Percentiles rank a stretch among this genome's conserved stretches.
phyloP scores from a whole-genome alignment of 2,113 vertebrate genomes.

The Mus musculus region DNA sequence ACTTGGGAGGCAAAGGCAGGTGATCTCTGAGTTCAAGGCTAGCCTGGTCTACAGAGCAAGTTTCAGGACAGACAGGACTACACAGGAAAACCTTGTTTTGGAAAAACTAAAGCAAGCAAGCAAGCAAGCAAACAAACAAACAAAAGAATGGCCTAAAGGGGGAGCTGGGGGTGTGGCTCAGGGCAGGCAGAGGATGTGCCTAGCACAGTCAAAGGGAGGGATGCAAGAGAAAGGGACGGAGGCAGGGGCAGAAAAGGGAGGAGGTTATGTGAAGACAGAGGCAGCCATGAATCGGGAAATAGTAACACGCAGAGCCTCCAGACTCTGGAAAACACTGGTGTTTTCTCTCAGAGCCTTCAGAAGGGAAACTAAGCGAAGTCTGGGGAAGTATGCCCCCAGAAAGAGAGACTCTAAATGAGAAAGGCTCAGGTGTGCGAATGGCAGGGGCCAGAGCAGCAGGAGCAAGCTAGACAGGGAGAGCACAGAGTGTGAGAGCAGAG shows the following conservation, averaged over 20 bases:
- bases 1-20: background rate
- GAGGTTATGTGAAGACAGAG: background rate
- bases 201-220: too few species aligned
- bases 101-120: background rate
- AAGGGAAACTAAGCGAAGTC: background rate
- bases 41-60: background rate
- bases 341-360: background rate
- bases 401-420: background rate
- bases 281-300: background rate
- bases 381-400: background rate
- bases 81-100: background rate
- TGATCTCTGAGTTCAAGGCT: background rate
- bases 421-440: background rate
- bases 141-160: background rate
- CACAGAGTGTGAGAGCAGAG: accelerated
- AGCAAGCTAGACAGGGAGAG: accelerated
- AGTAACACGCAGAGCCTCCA: background rate
- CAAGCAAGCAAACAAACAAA: background rate
- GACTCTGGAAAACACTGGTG: background rate
- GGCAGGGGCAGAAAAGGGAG: background rate
- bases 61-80: background rate
- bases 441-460: background rate
- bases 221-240: background rate
- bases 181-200: too few species aligned
- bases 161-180: background rate